A percentile compares a stretch with the other conserved stretches of the same genome.
These are phyloP conservation scores for Nysson spinosus DNA, from an alignment of 2,888 invertebrate species.

Conservation along the genomic window DNA sequence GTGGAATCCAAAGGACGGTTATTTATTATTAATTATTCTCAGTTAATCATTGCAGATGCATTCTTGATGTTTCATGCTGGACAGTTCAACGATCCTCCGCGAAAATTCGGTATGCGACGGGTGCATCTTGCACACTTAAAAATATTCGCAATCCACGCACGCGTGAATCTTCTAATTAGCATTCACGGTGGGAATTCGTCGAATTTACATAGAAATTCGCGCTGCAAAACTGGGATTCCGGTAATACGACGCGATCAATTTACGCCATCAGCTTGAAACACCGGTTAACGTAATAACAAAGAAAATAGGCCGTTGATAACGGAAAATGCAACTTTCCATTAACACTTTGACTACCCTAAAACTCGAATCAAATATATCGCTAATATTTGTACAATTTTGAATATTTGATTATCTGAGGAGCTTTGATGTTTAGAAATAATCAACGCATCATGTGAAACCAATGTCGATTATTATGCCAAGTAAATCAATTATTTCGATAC, in stretches of 20 bases:
- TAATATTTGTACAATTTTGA: no score
- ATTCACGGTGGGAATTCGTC: slow-evolving; percentile 25
- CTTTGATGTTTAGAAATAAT: no score
- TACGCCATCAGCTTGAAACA: slow-evolving; percentile 6
- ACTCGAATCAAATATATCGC: no score
- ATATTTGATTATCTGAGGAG: no score
- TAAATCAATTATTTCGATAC: no score
- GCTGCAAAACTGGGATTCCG: slow-evolving; percentile 20
- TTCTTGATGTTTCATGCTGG: no score
- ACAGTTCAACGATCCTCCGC: background rate
- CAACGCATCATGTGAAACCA: no score
- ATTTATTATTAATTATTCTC: no score
- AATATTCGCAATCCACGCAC: slow-evolving; percentile 29
- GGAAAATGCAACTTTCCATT: slow-evolving; percentile 2
- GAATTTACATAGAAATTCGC: slow-evolving; percentile 38
- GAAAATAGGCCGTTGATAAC: slow-evolving; percentile 13
- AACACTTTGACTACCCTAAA: no score
- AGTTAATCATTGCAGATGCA: no score
- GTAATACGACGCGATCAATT: slow-evolving; percentile 30
- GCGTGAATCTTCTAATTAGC: slow-evolving; percentile 32
- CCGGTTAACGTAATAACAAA: slow-evolving; percentile 16
- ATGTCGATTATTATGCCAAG: no score
- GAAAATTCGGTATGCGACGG: background rate
- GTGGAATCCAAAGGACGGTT: no score
- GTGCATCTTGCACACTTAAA: slow-evolving; percentile 21